Percentiles rank a stretch among this genome's conserved stretches.
Evolutionary conservation across 2,797 vertebrate species (phyloP).

Genomic region (Gymnothorax javanicus): DNA sequence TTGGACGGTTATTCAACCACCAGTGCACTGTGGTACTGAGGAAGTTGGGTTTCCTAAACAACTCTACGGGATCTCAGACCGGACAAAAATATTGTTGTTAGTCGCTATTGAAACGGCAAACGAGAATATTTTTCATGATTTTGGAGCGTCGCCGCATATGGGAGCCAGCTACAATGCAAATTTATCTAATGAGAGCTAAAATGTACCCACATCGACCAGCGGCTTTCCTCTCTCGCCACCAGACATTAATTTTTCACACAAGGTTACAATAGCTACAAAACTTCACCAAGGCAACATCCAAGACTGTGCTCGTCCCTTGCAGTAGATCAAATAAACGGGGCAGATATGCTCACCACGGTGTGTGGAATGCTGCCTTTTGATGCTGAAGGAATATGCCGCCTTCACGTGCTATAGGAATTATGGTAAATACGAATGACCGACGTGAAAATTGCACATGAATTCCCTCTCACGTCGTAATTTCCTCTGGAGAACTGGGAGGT

Average conservation of each 20-base stretch:
- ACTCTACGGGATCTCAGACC: conserved; percentile 58
- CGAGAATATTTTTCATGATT: neutral
- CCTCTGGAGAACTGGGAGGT: no score
- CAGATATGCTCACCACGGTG: no score
- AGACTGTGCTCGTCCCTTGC: neutral
- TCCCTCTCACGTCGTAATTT: no score
- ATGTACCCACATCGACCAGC: neutral
- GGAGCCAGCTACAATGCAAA: neutral
- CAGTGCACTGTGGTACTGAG: neutral
- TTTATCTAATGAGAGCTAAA: neutral
- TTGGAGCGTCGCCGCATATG: neutral
- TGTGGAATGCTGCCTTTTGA: no score
- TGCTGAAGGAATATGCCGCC: no score
- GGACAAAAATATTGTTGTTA: conserved; percentile 21
- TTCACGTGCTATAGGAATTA: no score
- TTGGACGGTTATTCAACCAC: neutral
- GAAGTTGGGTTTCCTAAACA: conserved; percentile 45
- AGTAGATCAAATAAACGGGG: neutral
- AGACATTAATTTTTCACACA: neutral
- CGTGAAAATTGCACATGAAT: no score
- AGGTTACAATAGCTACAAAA: conserved; percentile 3
- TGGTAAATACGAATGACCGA: no score
- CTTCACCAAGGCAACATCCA: neutral
- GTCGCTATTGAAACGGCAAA: conserved; percentile 6
- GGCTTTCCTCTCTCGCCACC: neutral